These are phyloP conservation scores for Coendou prehensilis DNA, from an alignment of 2,797 vertebrate genomes.

Conservation along the genomic window DNA sequence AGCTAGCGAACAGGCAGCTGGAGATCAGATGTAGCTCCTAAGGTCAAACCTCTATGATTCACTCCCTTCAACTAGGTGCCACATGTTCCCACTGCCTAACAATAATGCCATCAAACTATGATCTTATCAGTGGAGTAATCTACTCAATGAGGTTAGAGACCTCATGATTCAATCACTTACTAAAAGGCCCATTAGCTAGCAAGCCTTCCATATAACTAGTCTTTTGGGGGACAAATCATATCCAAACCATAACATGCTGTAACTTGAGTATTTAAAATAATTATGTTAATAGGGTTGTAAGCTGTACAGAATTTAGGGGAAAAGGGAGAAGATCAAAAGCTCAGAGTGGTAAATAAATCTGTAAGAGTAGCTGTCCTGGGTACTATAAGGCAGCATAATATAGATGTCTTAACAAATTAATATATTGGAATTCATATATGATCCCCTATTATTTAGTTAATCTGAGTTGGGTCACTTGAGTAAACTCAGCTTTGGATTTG, in stretches of 20 bases:
- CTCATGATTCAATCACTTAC: neutral
- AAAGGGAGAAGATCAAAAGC: neutral
- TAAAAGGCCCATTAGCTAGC: neutral
- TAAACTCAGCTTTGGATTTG: neutral
- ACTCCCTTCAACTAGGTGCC: neutral
- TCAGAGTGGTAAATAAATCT: neutral
- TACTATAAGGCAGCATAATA: neutral
- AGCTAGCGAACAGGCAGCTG: neutral
- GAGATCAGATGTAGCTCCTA: no score
- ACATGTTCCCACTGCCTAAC: neutral
- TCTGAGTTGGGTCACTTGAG: neutral
- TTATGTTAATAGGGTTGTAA: neutral
- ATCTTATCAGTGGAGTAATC: neutral
- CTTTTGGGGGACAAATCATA: neutral
- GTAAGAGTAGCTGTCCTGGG: neutral
- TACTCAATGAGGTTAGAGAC: neutral
- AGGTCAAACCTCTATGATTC: no score
- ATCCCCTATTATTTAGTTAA: neutral
- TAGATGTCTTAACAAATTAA: slow-evolving; percentile 31
- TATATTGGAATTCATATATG: neutral
- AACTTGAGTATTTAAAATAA: slow-evolving; percentile 42
- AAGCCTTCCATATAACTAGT: neutral
- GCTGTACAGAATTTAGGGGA: neutral
- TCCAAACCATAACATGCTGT: neutral
- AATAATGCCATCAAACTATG: neutral